phyloP scores from a whole-genome alignment of 2,113 vertebrate species.

The Amblyopsis rosae region DNA sequence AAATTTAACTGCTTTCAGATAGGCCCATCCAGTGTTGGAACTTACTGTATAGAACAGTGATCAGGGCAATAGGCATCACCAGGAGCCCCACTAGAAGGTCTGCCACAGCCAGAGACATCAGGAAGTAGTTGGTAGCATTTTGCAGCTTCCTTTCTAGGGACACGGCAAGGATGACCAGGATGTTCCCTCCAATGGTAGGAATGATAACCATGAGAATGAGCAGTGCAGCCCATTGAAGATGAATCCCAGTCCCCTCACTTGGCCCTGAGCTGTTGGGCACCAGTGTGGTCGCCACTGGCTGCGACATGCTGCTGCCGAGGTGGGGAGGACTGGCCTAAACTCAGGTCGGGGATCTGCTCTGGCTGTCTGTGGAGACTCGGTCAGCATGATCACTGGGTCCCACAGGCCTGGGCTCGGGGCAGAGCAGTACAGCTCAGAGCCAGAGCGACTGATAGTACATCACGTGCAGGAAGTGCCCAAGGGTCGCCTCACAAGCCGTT shows the following conservation, averaged over 20 bases:
- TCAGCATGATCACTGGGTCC: conserved; percentile 84
- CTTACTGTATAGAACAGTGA: conserved; percentile 84
- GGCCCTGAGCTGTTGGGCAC: conserved; percentile 45
- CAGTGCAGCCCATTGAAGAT: conserved; percentile 85
- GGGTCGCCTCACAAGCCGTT: background rate
- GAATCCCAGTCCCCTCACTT: conserved; percentile 48
- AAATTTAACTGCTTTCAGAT: background rate
- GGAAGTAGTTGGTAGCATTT: conserved; percentile 97
- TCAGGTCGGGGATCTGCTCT: conserved; percentile 67
- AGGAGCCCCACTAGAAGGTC: conserved; percentile 95
- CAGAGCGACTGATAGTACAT: conserved; percentile 39
- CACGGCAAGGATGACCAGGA: conserved; percentile 94
- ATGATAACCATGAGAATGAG: conserved; percentile 90
- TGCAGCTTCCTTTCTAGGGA: conserved; percentile 95
- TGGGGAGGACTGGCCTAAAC: conserved; percentile 41
- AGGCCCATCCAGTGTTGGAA: conserved; percentile 5
- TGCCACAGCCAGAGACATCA: conserved; percentile 93
- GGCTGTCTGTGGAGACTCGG: conserved; percentile 71
- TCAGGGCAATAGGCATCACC: conserved; percentile 94
- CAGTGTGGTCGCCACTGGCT: conserved; percentile 48
- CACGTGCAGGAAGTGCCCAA: conserved; percentile 1
- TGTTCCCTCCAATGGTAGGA: conserved; percentile 94
- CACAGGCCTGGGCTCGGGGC: conserved; percentile 37
- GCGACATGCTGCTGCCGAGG: conserved; percentile 66
- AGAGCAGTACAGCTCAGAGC: conserved; percentile 34